phyloP scores from a whole-genome alignment of 2,888 invertebrate species.

The Mimachlamys varia region DNA sequence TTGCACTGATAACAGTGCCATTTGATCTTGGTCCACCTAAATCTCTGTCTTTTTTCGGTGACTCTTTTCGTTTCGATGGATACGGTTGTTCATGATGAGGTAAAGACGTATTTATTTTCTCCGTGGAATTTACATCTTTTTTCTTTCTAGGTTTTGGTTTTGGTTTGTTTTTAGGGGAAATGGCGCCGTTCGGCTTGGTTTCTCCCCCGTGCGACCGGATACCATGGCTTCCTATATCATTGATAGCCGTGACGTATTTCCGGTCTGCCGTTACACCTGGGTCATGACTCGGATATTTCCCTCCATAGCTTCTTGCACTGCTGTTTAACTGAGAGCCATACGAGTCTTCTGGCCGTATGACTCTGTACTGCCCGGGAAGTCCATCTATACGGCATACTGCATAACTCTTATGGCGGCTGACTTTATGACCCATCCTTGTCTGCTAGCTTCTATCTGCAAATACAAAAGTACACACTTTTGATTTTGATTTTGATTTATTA shows the following conservation, averaged over 20 bases:
- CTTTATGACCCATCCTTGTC: slow-evolving; percentile 22
- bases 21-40: background rate
- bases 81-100: background rate
- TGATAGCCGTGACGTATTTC: slow-evolving; percentile 5
- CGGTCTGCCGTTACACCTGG: background rate
- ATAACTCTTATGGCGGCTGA: slow-evolving; percentile 19
- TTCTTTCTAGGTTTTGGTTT: slow-evolving; percentile 23
- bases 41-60: background rate
- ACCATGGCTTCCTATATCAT: slow-evolving; percentile 5
- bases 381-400: background rate
- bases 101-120: background rate
- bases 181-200: background rate
- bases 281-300: background rate
- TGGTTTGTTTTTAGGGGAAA: background rate
- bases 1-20: background rate
- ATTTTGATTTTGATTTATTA: too few species aligned
- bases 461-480: background rate
- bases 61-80: background rate
- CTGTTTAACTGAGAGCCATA: background rate
- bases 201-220: background rate
- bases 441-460: slow-evolving; percentile 11
- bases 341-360: background rate
- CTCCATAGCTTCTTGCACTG: background rate
- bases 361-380: slow-evolving; percentile 1
- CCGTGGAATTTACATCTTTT: background rate